Conservation (phyloP, 2,113 vertebrate species). For the Anhinga anhinga region DNA sequence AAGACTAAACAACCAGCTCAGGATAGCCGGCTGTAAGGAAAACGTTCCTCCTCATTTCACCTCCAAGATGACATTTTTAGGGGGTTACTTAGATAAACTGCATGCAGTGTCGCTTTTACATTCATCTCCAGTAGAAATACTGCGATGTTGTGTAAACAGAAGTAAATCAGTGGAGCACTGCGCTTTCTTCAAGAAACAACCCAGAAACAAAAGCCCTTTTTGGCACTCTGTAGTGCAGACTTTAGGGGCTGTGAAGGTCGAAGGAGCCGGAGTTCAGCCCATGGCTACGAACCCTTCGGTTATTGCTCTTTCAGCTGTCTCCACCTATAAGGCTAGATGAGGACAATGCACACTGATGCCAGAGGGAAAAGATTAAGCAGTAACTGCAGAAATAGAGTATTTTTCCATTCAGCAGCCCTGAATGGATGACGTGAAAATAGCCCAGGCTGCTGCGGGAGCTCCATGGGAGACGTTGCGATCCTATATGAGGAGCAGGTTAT, state of each 20-base stretch:
- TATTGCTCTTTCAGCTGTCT: conserved; percentile 42
- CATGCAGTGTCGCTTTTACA: rapidly evolving
- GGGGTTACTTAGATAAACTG: not conserved
- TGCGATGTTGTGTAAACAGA: not conserved
- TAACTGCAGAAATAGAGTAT: not conserved
- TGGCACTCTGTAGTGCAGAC: not conserved
- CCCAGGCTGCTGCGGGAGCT: not conserved
- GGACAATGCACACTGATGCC: conserved; percentile 1
- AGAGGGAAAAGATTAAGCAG: conserved; percentile 21
- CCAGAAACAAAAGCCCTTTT: not conserved
- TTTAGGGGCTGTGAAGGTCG: not conserved
- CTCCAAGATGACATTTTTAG: not conserved
- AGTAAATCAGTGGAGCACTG: not conserved
- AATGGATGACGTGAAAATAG: not conserved
- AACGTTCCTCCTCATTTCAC: not conserved
- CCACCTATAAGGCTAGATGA: conserved; percentile 39
- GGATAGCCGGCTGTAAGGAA: not conserved
- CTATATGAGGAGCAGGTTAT: not conserved
- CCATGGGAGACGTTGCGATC: not conserved
- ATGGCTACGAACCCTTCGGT: not conserved
- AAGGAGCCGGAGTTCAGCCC: not conserved
- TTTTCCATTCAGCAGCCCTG: conserved; percentile 38
- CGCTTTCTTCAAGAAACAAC: not conserved
- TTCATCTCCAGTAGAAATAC: not conserved
- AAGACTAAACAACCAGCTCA: not conserved